A percentile compares a stretch with the other conserved stretches of the same genome.
Conservation (phyloP, 2,113 vertebrate genomes). For the Hymenochirus boettgeri region DNA sequence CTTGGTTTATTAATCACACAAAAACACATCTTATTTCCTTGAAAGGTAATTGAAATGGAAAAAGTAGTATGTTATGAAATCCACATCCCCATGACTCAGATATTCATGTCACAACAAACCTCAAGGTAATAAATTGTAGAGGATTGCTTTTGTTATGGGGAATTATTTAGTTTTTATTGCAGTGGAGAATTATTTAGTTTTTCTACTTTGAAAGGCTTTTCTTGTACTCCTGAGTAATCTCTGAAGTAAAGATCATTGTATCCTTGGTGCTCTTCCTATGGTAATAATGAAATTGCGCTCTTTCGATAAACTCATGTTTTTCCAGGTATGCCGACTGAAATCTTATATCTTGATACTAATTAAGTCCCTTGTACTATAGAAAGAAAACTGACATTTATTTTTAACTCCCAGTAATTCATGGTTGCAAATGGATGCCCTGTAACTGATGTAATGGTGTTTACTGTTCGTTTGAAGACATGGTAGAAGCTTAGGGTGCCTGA, state of each 20-base stretch:
- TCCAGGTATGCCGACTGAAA: no score
- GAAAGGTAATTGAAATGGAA: conserved; percentile 31
- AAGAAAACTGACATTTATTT: no score
- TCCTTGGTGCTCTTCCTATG: neutral
- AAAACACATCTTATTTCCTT: conserved; percentile 34
- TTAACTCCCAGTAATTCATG: no score
- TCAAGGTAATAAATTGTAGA: conserved; percentile 38
- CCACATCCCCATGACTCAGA: conserved; percentile 37
- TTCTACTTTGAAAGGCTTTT: conserved; percentile 32
- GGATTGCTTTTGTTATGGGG: conserved; percentile 33
- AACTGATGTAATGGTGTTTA: no score
- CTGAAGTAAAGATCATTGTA: conserved; percentile 1
- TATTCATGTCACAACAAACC: conserved; percentile 30
- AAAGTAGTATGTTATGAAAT: conserved; percentile 30
- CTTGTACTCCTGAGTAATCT: conserved; percentile 27
- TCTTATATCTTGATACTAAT: no score
- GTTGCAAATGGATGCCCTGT: no score
- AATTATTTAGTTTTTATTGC: conserved; percentile 40
- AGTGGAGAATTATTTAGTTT: conserved; percentile 28
- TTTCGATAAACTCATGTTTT: no score
- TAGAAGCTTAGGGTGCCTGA: no score
- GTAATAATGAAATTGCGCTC: conserved; percentile 11
- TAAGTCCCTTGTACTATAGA: no score
- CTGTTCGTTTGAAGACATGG: no score
- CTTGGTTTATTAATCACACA: conserved; percentile 29